Evolutionary conservation across 2,888 invertebrate species (phyloP), one percentile per base, ranked within the genome.

Genomic region (Pseudococcus jackbeardsleyi): DNA sequence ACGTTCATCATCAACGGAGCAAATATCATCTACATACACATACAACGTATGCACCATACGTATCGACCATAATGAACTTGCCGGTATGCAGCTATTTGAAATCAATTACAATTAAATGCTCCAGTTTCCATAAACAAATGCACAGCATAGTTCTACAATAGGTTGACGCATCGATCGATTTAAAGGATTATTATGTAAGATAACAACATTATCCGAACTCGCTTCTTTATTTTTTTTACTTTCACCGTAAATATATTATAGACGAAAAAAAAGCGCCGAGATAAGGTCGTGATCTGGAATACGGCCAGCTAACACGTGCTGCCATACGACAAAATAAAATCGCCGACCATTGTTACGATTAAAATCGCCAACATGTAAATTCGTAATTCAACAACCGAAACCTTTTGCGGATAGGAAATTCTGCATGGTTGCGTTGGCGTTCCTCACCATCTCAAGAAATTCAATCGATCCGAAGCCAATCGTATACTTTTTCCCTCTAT

Each of bases 191-290:
- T 82, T 82, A 82, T 82, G 46, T 46, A 82, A 82, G 79, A 82
- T 82, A 82, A 82, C 79, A 82, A 82, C 79, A 82, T 82, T 82
- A 82, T 46, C 79, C 79, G 79, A 85, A 33, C 39, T 85, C 39
- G 85, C 85, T 85, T 85, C 85, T 85, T 85, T 54, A 85, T 59
- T 85, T 85, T 85, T 85, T 84, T 64, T 85, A 85, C 85, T 85
- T 85, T 85, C 85, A 85, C 85, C 22, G 26, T 19, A 85, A 42
- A 42, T 54, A 59, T 64, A 64, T 59, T 17, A 33, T 59, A 39
- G 64, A 42, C 48, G 5, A 59, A 26, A 33, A 39, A 42, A 42
- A 42, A 42, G 42, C 42, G 42, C 42, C 3, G 42, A 59, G 85
- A 85, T 85, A 85, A 54, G 59, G 59, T 85, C 85, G 85, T 85